phyloP scores from a whole-genome alignment of 2,888 invertebrate species.

The Epinotia demarniana region DNA sequence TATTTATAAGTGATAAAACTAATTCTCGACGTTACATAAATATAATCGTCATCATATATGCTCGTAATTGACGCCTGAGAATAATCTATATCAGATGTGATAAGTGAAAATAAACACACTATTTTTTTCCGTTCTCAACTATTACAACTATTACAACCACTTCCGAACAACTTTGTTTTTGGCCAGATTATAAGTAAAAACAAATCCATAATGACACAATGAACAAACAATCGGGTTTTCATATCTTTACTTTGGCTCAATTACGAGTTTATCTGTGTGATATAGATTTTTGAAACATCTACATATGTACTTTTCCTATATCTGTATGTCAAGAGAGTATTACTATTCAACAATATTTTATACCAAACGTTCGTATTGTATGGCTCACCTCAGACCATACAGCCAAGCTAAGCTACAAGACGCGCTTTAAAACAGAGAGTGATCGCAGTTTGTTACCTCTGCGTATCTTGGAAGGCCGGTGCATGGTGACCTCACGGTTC shows the following conservation, averaged over 20 bases:
- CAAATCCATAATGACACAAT: too few species aligned
- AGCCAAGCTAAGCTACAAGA: neutral
- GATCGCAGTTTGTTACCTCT: slow-evolving; percentile 54
- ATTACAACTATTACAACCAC: too few species aligned
- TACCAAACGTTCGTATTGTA: neutral
- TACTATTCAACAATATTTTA: neutral
- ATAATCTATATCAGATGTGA: too few species aligned
- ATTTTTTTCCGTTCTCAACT: too few species aligned
- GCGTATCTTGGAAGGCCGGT: slow-evolving; percentile 59
- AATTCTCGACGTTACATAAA: neutral
- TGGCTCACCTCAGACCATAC: neutral
- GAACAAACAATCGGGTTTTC: too few species aligned
- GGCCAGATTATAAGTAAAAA: too few species aligned
- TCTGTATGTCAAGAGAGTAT: neutral
- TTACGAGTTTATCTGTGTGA: neutral
- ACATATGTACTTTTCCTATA: neutral
- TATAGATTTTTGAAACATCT: too few species aligned
- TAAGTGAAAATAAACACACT: too few species aligned
- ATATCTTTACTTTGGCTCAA: neutral
- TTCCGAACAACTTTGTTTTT: too few species aligned
- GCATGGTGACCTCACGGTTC: slow-evolving; percentile 57
- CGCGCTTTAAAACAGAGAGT: neutral
- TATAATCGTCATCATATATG: too few species aligned
- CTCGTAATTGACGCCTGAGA: too few species aligned
- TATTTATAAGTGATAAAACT: neutral